A percentile compares a stretch with the other conserved stretches of the same genome.
phyloP scores from a whole-genome alignment of 2,888 invertebrate species.

The Agriopis aurantiaria region DNA sequence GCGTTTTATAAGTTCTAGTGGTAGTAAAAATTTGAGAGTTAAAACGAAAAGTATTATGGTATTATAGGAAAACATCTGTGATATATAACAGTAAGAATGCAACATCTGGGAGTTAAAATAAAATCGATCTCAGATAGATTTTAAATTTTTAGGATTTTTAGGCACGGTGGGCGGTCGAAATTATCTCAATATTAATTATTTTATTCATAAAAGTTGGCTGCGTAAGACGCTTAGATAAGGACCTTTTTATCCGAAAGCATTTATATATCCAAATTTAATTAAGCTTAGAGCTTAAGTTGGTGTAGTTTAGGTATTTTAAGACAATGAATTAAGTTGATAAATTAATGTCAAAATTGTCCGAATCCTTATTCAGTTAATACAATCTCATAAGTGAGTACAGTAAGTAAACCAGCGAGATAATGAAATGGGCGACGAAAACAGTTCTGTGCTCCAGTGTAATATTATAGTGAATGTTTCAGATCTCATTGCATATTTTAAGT shows the following conservation, averaged over 20 bases:
- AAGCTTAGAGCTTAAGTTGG: conserved; percentile 29
- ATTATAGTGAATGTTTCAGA: conserved; percentile 51
- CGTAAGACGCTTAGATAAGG: conserved; percentile 32
- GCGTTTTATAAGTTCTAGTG: conserved; percentile 61
- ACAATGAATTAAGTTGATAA: neutral
- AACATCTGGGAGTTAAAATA: conserved; percentile 76
- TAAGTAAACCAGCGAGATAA: neutral
- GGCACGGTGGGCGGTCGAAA: conserved; percentile 21
- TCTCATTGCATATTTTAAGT: conserved; percentile 70
- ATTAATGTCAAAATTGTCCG: conserved; percentile 1
- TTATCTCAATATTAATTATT: conserved; percentile 34
- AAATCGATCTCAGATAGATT: conserved; percentile 78
- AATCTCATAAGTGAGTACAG: neutral
- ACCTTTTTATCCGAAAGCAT: conserved; percentile 39
- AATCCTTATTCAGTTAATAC: neutral
- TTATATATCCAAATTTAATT: conserved; percentile 43
- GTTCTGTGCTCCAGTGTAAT: neutral
- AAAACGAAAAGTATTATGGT: conserved; percentile 79
- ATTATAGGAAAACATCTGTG: conserved; percentile 82
- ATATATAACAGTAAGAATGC: conserved; percentile 76
- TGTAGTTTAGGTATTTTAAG: conserved; percentile 19
- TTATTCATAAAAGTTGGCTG: conserved; percentile 26
- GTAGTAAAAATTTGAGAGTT: conserved; percentile 60
- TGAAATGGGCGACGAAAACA: neutral
- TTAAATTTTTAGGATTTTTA: conserved; percentile 52